phyloP scores from a whole-genome alignment of 92 coral and sea anemone genomes.

The Montipora capitata region DNA sequence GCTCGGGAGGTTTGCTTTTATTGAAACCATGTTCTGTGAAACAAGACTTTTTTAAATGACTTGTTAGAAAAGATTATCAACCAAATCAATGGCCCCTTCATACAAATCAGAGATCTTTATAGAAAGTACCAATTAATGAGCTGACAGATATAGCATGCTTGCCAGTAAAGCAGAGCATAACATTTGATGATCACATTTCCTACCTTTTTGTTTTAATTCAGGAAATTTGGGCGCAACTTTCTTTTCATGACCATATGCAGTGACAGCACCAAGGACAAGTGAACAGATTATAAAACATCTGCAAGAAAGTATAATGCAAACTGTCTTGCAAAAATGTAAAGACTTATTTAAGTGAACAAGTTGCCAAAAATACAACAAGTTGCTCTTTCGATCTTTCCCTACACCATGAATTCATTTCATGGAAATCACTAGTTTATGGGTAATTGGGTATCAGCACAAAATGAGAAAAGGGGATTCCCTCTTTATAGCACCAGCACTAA shows the following conservation, averaged over 20 bases:
- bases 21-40: too few relatives aligned
- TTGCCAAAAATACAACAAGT: not conserved
- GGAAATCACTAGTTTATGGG: not conserved
- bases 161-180: not conserved
- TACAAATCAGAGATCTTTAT: too few relatives aligned
- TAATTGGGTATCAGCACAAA: not conserved
- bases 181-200: not conserved
- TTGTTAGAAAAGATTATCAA: not conserved
- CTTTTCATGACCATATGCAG: constrained; percentile 27
- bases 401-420: too few relatives aligned
- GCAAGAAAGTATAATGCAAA: not conserved
- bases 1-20: too few relatives aligned
- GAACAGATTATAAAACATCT: constrained; percentile 5
- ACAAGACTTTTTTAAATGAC: too few relatives aligned
- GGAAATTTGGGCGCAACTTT: not conserved
- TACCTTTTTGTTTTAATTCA: constrained; percentile 24
- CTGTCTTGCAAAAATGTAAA: not conserved
- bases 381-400: too few relatives aligned
- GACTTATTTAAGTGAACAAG: not conserved
- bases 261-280: constrained; percentile 35
- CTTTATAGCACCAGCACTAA: not conserved
- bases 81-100: not conserved
- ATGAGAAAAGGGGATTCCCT: constrained; percentile 35
- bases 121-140: not conserved
- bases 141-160: not conserved